Evolutionary conservation across 2,888 invertebrate species (phyloP).

Genomic region (Glaucopsyche alexis): DNA sequence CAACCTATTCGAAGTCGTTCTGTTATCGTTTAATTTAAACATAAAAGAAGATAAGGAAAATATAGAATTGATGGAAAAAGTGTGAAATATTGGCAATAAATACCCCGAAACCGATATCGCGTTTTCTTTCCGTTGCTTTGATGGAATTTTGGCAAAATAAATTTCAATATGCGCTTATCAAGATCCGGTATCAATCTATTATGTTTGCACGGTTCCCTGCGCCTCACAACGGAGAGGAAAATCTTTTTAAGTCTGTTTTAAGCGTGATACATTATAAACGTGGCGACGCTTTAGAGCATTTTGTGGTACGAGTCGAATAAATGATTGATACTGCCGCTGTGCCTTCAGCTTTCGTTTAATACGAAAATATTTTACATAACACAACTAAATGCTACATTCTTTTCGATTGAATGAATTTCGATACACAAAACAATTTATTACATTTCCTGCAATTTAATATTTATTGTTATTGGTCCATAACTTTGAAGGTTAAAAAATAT

Average conservation of each 20-base stretch:
- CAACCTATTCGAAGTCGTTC: background rate
- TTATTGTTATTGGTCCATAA: slow-evolving; percentile 2
- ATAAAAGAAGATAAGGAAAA: slow-evolving; percentile 24
- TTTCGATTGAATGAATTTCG: background rate
- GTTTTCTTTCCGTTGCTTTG: slow-evolving; percentile 41
- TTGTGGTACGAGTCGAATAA: slow-evolving; percentile 70
- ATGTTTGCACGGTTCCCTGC: slow-evolving; percentile 63
- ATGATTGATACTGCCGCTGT: slow-evolving; percentile 72
- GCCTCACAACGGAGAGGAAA: slow-evolving; percentile 55
- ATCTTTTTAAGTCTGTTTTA: slow-evolving; percentile 68
- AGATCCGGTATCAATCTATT: slow-evolving; percentile 70
- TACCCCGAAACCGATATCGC: slow-evolving; percentile 41
- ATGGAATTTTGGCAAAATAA: slow-evolving; percentile 55
- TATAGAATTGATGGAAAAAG: slow-evolving; percentile 31
- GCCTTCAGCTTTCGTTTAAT: slow-evolving; percentile 67
- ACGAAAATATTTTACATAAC: slow-evolving; percentile 58
- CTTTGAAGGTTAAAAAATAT: background rate
- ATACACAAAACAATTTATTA: background rate
- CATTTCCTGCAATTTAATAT: background rate
- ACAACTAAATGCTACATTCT: slow-evolving; percentile 20
- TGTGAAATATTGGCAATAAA: slow-evolving; percentile 36
- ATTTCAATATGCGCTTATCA: slow-evolving; percentile 62
- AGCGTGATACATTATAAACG: slow-evolving; percentile 74
- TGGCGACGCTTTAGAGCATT: slow-evolving; percentile 72
- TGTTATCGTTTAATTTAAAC: slow-evolving; percentile 17